Percentiles rank a stretch among this genome's conserved stretches.
These are phyloP conservation scores for Cataglyphis altisquamis DNA, from an alignment of 2,888 invertebrate species.

Conservation along the genomic window DNA sequence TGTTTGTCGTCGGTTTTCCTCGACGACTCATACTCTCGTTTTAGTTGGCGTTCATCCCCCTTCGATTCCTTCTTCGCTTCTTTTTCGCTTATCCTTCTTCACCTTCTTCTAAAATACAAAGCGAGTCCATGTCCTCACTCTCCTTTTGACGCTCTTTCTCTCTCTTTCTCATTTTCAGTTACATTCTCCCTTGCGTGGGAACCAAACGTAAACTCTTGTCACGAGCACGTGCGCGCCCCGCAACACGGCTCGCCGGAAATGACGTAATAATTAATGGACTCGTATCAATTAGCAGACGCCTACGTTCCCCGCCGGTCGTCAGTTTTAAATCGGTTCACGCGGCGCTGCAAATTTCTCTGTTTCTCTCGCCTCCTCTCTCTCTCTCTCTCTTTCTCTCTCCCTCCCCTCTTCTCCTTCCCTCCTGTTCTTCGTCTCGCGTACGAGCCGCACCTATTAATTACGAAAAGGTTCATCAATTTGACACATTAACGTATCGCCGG, in stretches of 20 bases:
- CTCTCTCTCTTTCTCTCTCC: conserved; percentile 34
- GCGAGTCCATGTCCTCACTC: neutral
- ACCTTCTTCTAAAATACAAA: neutral
- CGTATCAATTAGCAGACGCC: conserved; percentile 84
- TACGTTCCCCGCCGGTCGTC: conserved; percentile 75
- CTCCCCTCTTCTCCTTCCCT: neutral
- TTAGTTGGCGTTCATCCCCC: conserved; percentile 6
- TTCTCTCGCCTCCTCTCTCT: conserved; percentile 15
- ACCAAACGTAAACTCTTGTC: conserved; percentile 76
- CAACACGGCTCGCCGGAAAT: conserved; percentile 83
- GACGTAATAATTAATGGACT: conserved; percentile 86
- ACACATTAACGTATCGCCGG: conserved; percentile 85
- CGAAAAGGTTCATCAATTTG: conserved; percentile 85
- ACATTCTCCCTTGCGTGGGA: conserved; percentile 41
- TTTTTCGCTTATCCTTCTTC: conserved; percentile 44
- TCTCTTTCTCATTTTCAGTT: conserved; percentile 3
- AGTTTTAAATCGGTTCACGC: conserved; percentile 81
- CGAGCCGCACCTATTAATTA: conserved; percentile 82
- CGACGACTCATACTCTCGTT: conserved; percentile 20
- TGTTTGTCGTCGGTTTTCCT: conserved; percentile 15
- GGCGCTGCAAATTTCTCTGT: conserved; percentile 70
- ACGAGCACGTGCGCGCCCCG: conserved; percentile 82
- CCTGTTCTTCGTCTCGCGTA: neutral
- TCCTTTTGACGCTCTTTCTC: conserved; percentile 11
- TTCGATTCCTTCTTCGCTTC: neutral